Base-by-base conservation (phyloP, 2,888 invertebrate species). In the Macaria liturata region DNA sequence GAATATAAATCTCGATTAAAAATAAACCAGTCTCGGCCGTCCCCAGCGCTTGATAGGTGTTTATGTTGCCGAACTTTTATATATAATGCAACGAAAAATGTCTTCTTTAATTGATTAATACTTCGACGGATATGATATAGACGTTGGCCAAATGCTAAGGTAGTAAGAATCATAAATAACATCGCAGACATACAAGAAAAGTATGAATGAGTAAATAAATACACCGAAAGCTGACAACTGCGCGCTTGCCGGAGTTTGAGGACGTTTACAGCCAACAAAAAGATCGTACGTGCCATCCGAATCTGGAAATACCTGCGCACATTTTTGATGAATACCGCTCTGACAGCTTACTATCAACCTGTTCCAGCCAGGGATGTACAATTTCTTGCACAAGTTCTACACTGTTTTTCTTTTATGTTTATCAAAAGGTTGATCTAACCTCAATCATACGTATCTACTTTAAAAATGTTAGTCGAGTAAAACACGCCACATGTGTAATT, bases 1-100 rank as follows among this genome's bases (percentile, higher is more conserved):
- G 84, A 84, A 83, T 88, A 91, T 91, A 91, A 91, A 91, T 91
- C 87, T 82, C 81, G 83, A 77, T 84, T 81, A 81, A 88, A 88
- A 87, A 88, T 65, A 64, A 68, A 65, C 64, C 63, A 62, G 52
- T 61, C 64, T 55, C 65, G 59, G 71, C 74, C 77, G 81, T 77
- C 80, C 82, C 74, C 78, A 75, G 75, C 74, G 75, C 80, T 82
- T 82, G 82, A 86, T 87, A 81, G 81, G 80, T 83, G 81, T 84
- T 81, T 81, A 78, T 73, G 70, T 73, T 69, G 69, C 70, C 68
- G 61, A 71, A 67, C 61, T 69, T 54, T 66, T 61, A 67, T 66
- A 66, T 61, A 67, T 66, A 66, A 64, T 62, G 44, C 64, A 32
- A 59, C 56, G 59, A 61, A 32, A 67, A 65, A 65, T 64, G 55